phyloP scores from a whole-genome alignment of 2,797 vertebrate species.

The Triplophysa bombifrons region DNA sequence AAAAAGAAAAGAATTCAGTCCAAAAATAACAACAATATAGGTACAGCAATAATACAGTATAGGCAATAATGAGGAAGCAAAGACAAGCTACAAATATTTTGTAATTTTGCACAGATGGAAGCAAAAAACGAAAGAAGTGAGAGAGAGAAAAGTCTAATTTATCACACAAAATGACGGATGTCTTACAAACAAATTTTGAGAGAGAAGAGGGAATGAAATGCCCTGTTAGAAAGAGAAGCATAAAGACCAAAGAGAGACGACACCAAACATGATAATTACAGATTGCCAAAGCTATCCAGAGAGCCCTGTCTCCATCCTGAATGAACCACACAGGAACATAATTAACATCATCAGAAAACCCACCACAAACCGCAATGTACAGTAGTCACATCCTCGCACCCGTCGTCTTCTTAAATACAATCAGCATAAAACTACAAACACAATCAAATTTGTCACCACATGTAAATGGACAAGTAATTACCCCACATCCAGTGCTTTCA shows the following conservation, averaged over 20 bases:
- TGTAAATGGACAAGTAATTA: slow-evolving; percentile 51
- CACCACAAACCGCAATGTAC: slow-evolving; percentile 12
- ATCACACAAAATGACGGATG: slow-evolving; percentile 4
- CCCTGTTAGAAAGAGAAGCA: slow-evolving; percentile 14
- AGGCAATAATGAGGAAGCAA: not conserved
- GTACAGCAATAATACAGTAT: not conserved
- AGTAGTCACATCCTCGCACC: not conserved
- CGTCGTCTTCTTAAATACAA: slow-evolving; percentile 13
- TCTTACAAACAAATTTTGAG: slow-evolving; percentile 1
- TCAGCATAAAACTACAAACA: slow-evolving; percentile 31
- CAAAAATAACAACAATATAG: not conserved
- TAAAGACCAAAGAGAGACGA: slow-evolving; percentile 17
- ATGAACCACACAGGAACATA: slow-evolving; percentile 39
- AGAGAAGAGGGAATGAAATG: slow-evolving; percentile 18
- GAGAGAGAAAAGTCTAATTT: not conserved
- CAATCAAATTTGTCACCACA: slow-evolving; percentile 25
- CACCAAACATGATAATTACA: slow-evolving; percentile 33
- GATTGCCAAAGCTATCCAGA: slow-evolving; percentile 30
- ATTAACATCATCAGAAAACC: slow-evolving; percentile 43
- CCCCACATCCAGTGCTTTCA: not conserved
- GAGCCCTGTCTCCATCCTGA: slow-evolving; percentile 19
- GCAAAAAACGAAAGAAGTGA: not conserved
- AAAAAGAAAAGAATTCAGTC: too few species aligned
- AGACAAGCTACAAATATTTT: not conserved
- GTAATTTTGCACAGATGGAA: not conserved